Evolutionary conservation across 2,113 vertebrate species (phyloP).

Genomic region (Erythrocebus patas): DNA sequence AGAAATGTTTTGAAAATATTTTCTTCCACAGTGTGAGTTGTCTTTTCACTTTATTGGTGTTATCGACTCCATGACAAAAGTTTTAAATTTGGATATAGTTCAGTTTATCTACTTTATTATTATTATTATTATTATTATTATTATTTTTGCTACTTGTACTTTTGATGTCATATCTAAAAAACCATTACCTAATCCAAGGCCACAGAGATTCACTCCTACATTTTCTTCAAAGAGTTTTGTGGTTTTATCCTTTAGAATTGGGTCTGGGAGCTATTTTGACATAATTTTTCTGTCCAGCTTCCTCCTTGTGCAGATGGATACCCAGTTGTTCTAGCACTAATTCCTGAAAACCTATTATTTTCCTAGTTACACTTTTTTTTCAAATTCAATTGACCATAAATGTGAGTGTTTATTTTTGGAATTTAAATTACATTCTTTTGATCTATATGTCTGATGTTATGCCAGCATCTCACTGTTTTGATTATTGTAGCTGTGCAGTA

Average conservation of each 20-base stretch:
- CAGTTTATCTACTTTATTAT: neutral
- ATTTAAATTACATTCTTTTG: neutral
- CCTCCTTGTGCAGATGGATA: neutral
- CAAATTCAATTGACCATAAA: neutral
- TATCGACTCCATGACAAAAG: neutral
- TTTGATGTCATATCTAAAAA: neutral
- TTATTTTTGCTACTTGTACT: neutral
- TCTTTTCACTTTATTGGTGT: neutral
- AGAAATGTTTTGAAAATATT: neutral
- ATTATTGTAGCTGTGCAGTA: neutral
- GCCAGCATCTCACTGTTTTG: neutral
- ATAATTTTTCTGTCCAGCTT: neutral
- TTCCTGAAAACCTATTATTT: neutral
- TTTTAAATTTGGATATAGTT: neutral
- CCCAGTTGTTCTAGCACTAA: neutral
- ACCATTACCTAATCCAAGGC: neutral
- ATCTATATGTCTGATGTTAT: accelerated
- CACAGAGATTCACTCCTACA: neutral
- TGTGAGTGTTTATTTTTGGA: neutral
- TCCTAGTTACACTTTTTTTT: neutral
- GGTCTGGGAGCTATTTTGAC: neutral
- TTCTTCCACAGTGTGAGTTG: neutral
- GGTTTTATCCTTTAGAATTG: neutral
- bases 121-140: too few species aligned
- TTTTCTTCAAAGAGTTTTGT: neutral